Evolutionary conservation across 2,797 vertebrate genomes (phyloP).

Genomic region (Lithobates sylvaticus): DNA sequence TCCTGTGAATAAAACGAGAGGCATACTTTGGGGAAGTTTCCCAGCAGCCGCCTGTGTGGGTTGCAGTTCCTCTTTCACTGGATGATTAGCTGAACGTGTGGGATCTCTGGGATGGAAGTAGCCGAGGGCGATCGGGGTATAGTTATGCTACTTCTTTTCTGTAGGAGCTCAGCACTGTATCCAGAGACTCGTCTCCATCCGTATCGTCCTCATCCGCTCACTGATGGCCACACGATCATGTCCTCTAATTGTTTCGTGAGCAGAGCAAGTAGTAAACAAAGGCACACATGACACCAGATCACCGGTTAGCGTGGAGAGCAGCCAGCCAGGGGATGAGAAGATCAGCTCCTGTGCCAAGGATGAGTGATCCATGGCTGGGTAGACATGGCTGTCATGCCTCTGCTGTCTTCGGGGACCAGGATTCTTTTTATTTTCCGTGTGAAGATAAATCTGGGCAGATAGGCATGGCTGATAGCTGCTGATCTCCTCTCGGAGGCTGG

Average conservation of each 20-base stretch:
- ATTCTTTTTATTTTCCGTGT: background rate
- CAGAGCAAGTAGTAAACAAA: constrained; percentile 27
- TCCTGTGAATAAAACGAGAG: background rate
- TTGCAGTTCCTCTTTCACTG: background rate
- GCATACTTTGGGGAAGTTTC: constrained; percentile 33
- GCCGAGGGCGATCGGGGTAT: background rate
- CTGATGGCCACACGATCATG: background rate
- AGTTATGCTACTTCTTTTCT: no score
- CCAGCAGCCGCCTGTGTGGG: constrained; percentile 3
- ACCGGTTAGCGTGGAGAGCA: background rate
- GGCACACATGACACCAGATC: constrained; percentile 23
- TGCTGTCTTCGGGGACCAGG: background rate
- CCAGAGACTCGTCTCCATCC: background rate
- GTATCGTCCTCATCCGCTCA: background rate
- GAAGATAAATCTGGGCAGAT: background rate
- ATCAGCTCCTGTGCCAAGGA: constrained; percentile 7
- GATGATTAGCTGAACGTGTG: background rate
- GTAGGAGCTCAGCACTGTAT: no score
- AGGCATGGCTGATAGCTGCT: background rate
- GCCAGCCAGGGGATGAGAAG: background rate
- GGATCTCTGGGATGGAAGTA: no score
- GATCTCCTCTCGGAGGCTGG: background rate
- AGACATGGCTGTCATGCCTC: background rate
- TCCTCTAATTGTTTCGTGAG: background rate
- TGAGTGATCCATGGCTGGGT: background rate